These are phyloP conservation scores for Leuctra nigra DNA, from an alignment of 2,888 invertebrate species.

Conservation along the genomic window DNA sequence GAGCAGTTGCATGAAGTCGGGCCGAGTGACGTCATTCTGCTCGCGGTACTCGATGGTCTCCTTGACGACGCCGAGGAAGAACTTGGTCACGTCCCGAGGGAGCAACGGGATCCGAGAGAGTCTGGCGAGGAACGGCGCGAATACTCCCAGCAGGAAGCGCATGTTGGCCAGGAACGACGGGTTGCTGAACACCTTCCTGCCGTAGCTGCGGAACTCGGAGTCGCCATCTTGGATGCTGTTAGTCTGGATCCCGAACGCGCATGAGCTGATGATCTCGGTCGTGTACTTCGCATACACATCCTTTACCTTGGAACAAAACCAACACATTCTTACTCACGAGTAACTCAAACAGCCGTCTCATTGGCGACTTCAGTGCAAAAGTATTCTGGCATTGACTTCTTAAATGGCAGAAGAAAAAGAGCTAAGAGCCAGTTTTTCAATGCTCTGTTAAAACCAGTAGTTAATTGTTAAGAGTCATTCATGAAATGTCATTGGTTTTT, in stretches of 20 bases:
- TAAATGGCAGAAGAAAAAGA: too few relatives aligned
- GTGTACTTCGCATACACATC: constrained; percentile 36
- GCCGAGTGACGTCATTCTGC: not conserved
- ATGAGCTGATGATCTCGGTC: constrained; percentile 43
- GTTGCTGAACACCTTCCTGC: constrained; percentile 32
- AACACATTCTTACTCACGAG: too few relatives aligned
- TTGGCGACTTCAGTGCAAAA: too few relatives aligned
- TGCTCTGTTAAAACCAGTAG: too few relatives aligned
- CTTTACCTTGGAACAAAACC: too few relatives aligned
- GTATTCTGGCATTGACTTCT: too few relatives aligned
- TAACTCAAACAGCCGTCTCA: too few relatives aligned
- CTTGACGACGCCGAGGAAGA: not conserved
- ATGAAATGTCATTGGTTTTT: too few relatives aligned
- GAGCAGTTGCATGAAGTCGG: constrained; percentile 16
- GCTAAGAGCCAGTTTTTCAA: too few relatives aligned
- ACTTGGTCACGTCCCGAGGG: not conserved
- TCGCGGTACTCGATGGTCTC: too few relatives aligned
- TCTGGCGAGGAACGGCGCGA: too few relatives aligned
- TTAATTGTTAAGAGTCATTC: too few relatives aligned
- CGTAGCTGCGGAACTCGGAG: constrained; percentile 28
- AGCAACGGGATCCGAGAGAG: constrained; percentile 27
- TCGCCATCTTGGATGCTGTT: constrained; percentile 28
- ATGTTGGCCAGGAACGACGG: constrained; percentile 32
- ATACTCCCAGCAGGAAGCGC: constrained; percentile 36
- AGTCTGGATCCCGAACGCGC: constrained; percentile 43